These are phyloP conservation scores for Drosophila anomelani DNA, from an alignment of 2,888 invertebrate genomes.

Conservation along the genomic window DNA sequence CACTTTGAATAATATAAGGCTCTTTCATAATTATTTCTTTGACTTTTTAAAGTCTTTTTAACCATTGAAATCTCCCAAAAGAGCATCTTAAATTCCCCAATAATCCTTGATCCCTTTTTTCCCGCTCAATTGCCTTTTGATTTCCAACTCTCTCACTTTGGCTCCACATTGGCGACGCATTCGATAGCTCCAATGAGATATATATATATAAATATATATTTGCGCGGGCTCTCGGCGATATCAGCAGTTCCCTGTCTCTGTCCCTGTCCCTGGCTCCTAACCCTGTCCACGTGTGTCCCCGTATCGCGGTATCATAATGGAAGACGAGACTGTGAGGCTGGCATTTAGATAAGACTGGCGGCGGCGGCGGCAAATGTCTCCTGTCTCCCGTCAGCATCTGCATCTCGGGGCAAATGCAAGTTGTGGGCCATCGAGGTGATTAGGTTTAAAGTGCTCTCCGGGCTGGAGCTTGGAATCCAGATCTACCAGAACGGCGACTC, in stretches of 20 bases:
- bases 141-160: slow-evolving; percentile 20
- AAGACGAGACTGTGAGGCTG: slow-evolving; percentile 85
- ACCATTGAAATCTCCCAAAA: background rate
- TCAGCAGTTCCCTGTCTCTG: slow-evolving; percentile 1
- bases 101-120: slow-evolving; percentile 2
- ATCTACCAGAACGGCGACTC: slow-evolving; percentile 6
- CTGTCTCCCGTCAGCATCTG: slow-evolving; percentile 17
- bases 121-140: slow-evolving; percentile 12
- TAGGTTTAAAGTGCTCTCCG: slow-evolving; percentile 70
- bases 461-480: slow-evolving; percentile 17
- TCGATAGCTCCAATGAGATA: slow-evolving; percentile 76
- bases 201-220: slow-evolving; percentile 14
- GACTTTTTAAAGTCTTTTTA: background rate
- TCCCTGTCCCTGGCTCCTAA: background rate
- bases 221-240: slow-evolving; percentile 30
- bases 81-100: slow-evolving; percentile 10
- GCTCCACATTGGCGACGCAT: slow-evolving; percentile 78
- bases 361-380: slow-evolving; percentile 50
- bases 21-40: too few relatives aligned
- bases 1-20: background rate
- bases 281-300: slow-evolving; percentile 60
- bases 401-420: slow-evolving; percentile 40
- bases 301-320: slow-evolving; percentile 85
- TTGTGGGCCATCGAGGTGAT: slow-evolving; percentile 69
- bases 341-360: slow-evolving; percentile 84